Percentiles rank a stretch among this genome's conserved stretches.
These are phyloP conservation scores for Porites divaricata DNA, from an alignment of 92 coral and sea anemone genomes.

Conservation along the genomic window DNA sequence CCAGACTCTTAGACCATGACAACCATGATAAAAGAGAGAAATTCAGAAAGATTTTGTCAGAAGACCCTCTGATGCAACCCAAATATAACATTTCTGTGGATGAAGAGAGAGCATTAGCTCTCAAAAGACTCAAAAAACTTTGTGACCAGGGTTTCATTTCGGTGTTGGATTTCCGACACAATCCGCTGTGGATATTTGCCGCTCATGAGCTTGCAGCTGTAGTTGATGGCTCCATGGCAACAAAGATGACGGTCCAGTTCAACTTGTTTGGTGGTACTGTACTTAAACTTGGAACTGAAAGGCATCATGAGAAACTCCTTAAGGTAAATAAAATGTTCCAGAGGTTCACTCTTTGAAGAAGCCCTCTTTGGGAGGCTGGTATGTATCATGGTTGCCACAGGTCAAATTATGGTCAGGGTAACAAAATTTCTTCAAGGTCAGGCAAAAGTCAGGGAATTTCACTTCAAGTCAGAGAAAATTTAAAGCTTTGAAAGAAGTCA, in stretches of 20 bases:
- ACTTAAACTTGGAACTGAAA: constrained; percentile 74
- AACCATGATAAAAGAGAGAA: constrained; percentile 86
- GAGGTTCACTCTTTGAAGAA: too few relatives aligned
- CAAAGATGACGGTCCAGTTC: constrained; percentile 95
- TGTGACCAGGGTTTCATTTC: constrained; percentile 90
- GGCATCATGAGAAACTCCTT: constrained; percentile 70
- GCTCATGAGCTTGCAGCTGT: constrained; percentile 86
- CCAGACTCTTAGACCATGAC: constrained; percentile 78
- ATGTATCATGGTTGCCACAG: too few relatives aligned
- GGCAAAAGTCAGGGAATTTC: too few relatives aligned
- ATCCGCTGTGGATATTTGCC: constrained; percentile 87
- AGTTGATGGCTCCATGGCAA: constrained; percentile 92
- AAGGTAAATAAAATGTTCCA: constrained; percentile 40
- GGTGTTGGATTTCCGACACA: constrained; percentile 79
- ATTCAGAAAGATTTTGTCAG: constrained; percentile 76
- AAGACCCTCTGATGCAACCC: constrained; percentile 82
- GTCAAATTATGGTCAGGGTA: too few relatives aligned
- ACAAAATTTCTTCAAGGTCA: too few relatives aligned
- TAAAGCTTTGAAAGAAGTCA: too few relatives aligned
- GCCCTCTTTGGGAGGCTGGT: too few relatives aligned
- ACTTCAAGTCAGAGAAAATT: too few relatives aligned
- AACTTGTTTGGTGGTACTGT: constrained; percentile 97
- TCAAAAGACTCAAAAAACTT: constrained; percentile 75
- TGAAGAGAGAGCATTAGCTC: constrained; percentile 85
- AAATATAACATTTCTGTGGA: constrained; percentile 85